These are phyloP conservation scores for Orientallactaga bullata DNA, from an alignment of 2,113 vertebrate genomes.

Conservation along the genomic window DNA sequence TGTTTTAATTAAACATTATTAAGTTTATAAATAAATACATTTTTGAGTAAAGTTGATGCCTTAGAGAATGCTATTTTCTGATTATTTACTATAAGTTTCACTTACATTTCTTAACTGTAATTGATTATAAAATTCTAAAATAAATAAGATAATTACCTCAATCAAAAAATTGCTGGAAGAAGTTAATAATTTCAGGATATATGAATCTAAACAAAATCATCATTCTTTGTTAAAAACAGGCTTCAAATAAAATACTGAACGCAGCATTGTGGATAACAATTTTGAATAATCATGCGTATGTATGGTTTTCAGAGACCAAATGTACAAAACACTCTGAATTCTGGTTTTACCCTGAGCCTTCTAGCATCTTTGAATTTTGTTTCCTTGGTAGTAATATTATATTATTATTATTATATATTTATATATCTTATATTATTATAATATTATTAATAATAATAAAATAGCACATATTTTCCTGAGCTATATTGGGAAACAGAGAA, in stretches of 20 bases:
- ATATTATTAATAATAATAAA: background rate
- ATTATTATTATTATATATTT: no score
- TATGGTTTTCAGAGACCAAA: background rate
- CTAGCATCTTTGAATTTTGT: background rate
- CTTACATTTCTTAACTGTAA: conserved; percentile 13
- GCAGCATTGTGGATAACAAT: background rate
- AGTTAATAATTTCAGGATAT: background rate
- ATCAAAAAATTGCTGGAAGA: background rate
- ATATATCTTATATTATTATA: no score
- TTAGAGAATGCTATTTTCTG: background rate
- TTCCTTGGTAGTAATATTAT: conserved; percentile 17
- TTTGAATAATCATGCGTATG: background rate
- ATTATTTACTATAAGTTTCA: conserved; percentile 21
- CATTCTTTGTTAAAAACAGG: conserved; percentile 12
- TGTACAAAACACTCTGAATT: background rate
- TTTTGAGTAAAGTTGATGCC: background rate
- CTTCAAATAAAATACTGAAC: conserved; percentile 11
- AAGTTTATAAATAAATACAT: conserved; percentile 31
- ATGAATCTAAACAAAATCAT: background rate
- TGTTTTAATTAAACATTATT: conserved; percentile 43
- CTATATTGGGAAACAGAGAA: conserved; percentile 36
- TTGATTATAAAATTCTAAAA: conserved; percentile 9
- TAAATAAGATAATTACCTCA: conserved; percentile 34
- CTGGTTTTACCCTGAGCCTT: background rate
- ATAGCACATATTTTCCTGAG: background rate